phyloP scores from a whole-genome alignment of 2,888 invertebrate species.

The Rhagonycha fulva region DNA sequence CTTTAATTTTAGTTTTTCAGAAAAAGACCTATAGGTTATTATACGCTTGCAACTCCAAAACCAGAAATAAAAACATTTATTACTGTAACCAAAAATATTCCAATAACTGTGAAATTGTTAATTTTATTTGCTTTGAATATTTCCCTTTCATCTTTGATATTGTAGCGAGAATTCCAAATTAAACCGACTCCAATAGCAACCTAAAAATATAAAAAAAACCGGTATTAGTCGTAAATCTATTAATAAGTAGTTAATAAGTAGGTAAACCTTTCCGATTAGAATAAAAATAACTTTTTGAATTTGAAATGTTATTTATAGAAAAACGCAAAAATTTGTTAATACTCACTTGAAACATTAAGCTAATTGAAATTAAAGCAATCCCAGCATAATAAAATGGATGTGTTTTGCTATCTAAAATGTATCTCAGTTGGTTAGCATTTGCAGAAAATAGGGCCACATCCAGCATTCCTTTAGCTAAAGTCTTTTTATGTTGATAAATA shows the following conservation, averaged over 20 bases:
- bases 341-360: constrained; percentile 78
- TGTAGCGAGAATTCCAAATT: constrained; percentile 80
- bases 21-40: too few relatives aligned
- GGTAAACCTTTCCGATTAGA: neutral
- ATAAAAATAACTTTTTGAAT: neutral
- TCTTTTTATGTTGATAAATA: constrained; percentile 88
- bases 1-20: too few relatives aligned
- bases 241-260: too few relatives aligned
- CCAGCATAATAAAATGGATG: constrained; percentile 82
- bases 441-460: constrained; percentile 86
- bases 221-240: neutral
- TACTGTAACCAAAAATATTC: constrained; percentile 83
- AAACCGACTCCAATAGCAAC: constrained; percentile 82
- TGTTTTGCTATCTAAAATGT: constrained; percentile 71
- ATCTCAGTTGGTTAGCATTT: constrained; percentile 87
- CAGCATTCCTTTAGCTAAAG: constrained; percentile 91
- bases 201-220: constrained; percentile 56
- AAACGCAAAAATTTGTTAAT: neutral
- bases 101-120: constrained; percentile 83
- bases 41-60: constrained; percentile 71
- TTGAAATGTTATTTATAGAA: neutral
- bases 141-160: constrained; percentile 75
- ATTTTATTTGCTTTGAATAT: constrained; percentile 77
- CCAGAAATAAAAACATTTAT: constrained; percentile 89
- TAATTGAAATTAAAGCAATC: constrained; percentile 72